Evolutionary conservation across 1,140 invertebrate genomes (phyloP).

Genomic region (Magallana angulata): DNA sequence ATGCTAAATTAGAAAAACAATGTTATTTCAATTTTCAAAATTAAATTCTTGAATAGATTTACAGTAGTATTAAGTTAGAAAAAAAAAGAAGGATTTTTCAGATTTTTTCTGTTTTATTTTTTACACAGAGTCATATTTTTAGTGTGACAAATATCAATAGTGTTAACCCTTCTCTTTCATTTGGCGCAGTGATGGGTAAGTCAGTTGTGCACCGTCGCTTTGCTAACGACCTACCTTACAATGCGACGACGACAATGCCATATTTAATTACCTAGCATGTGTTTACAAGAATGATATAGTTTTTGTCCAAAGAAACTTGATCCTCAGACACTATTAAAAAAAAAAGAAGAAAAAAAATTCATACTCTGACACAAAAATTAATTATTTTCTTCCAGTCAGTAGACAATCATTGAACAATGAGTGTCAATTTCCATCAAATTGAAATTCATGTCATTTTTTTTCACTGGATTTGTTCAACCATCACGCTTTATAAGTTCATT

Average conservation of each 20-base stretch:
- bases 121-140: background rate
- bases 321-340: background rate
- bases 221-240: slow-evolving; percentile 20
- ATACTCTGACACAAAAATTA: background rate
- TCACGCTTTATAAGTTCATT: background rate
- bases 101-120: no score
- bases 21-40: no score
- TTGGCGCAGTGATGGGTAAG: slow-evolving; percentile 29
- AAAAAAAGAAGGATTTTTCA: no score
- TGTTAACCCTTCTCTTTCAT: slow-evolving; percentile 28
- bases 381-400: background rate
- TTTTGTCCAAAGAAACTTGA: background rate
- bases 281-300: background rate
- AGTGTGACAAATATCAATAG: background rate
- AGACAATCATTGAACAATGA: background rate
- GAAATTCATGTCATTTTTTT: slow-evolving; percentile 21
- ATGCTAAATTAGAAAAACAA: no score
- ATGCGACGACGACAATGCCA: background rate
- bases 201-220: background rate
- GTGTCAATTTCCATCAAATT: background rate
- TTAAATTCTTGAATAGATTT: no score
- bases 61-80: no score
- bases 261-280: slow-evolving; percentile 14
- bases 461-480: background rate
- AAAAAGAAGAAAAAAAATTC: background rate